Base-by-base conservation (phyloP, 2,113 vertebrate species). In the Cettia cetti region DNA sequence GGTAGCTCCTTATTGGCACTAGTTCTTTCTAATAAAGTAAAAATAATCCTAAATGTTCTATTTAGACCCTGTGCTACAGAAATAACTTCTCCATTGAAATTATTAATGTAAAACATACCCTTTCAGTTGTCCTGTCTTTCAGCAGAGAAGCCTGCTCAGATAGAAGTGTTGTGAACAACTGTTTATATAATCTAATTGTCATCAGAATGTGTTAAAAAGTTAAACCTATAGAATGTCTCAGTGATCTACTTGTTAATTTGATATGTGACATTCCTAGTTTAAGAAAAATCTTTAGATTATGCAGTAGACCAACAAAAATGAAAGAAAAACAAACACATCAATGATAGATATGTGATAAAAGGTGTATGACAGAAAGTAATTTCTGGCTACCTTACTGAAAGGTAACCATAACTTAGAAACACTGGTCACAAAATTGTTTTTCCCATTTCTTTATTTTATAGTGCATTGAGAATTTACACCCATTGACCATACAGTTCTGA, bases 71-170 rank as follows among this genome's bases (percentile, higher is more conserved):
- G 26, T 20, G 2, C 5, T 79, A 37, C 37, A 81, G 6, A 59
- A 68, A 77, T 54, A 80, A 37, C 13, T 39, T 68, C 18, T 18
- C 8, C 57, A 7, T 13, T 74, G 11, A 69, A 82, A 53, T 53
- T 16, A 63, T 31, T 64, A 0, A 22, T 44, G 3, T 35, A 23
- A 64, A 91, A 13, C 4, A 7, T 12, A 7, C 2, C 24, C 35
- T 60, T 71, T 50, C 33, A 45, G 3, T 71, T 45, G 20, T 45
- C 13, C 28, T 57, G 7, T 78, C 7, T 35, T 82, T 85, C 33
- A 80, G 19, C 16, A 31, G 4, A 79, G 42, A 49, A 63, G 10
- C 3, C 3, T 53, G 10, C 15, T 72, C 39, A 83, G 28, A 35
- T 5, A 31, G 11, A 77, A 68, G 10, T 33, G 26, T n/a, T 39